Base-by-base conservation (phyloP, 2,888 invertebrate genomes). In the Papilio protenor region DNA sequence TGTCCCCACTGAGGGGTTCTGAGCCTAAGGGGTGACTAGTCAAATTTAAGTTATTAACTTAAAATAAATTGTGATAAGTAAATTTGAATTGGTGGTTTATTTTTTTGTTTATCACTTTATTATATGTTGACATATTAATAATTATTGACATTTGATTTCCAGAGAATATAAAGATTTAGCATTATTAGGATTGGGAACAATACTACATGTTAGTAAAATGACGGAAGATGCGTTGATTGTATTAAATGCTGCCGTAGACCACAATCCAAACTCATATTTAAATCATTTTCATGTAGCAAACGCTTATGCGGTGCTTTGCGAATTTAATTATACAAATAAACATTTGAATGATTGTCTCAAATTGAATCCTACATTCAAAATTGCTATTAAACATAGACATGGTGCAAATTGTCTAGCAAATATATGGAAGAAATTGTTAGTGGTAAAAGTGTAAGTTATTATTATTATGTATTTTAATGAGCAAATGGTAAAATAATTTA, bases 91-190 rank as follows among this genome's bases (percentile, higher is more conserved):
- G 11, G 18, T 23, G 14, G 21, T 27, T 64, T 40, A n/a, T 18
- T 40, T 40, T 64, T 59, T 12, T 12, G 16, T 61, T 64, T n/a
- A 18, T 71, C 14, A 55, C 11, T 69, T 55, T 45, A 21, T 23
- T 21, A 23, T 52, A 12, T 66, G 8, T 71, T 18, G 23, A 21
- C 23, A 33, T 52, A 80, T 81, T 78, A 70, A 80, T 73, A 33
- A 59, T 14, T 81, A 40, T 85, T 85, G 85, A 74, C 47, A 64
- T 69, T 78, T 55, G 47, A 73, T 45, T 95, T 95, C 23, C 94
- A 97, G 97, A 84, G 91, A 95, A 82, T 96, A 96, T 86, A 96
- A 96, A 87, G 97, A 97, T 87, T 95, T 97, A 73, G 96, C 97
- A 0, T 91, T 97, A 55, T 93, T 97, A 76, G 97, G 96, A 85